phyloP scores from a whole-genome alignment of 2,888 invertebrate genomes.

The Camptogramma bilineatum region DNA sequence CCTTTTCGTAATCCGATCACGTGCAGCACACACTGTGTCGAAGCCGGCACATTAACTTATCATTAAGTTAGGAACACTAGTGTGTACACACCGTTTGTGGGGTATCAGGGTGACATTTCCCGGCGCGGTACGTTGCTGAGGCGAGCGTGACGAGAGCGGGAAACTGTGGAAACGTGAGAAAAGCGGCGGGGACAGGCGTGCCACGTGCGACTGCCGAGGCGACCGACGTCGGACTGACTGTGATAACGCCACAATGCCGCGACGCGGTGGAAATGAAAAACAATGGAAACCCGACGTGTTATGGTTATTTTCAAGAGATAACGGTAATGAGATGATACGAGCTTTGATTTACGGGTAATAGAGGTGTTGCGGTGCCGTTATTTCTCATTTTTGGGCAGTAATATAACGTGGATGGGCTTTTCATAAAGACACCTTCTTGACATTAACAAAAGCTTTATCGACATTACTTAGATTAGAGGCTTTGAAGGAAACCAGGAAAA shows the following conservation, averaged over 20 bases:
- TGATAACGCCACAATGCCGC: conserved; percentile 73
- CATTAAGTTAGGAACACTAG: conserved; percentile 63
- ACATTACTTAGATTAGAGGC: background rate
- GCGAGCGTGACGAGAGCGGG: conserved; percentile 58
- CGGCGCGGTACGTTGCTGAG: conserved; percentile 54
- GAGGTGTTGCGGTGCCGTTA: conserved; percentile 36
- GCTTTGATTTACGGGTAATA: conserved; percentile 46
- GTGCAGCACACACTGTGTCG: conserved; percentile 66
- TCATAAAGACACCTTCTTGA: conserved; percentile 2
- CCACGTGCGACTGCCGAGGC: conserved; percentile 65
- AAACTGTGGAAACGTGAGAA: conserved; percentile 66
- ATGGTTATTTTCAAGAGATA: conserved; percentile 60
- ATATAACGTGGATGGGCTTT: conserved; percentile 7
- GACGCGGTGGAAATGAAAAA: conserved; percentile 72
- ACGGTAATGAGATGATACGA: conserved; percentile 55
- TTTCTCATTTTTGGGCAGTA: conserved; percentile 35
- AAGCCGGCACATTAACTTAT: conserved; percentile 71
- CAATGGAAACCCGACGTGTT: conserved; percentile 71
- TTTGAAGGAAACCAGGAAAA: background rate
- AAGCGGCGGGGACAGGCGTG: conserved; percentile 45
- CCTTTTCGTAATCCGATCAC: conserved; percentile 78
- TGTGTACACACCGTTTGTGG: conserved; percentile 72
- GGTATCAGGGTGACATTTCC: conserved; percentile 74
- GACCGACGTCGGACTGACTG: conserved; percentile 70
- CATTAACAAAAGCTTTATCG: conserved; percentile 1